phyloP scores from a whole-genome alignment of 92 coral and sea anemone species.

The Nematostella vectensis region DNA sequence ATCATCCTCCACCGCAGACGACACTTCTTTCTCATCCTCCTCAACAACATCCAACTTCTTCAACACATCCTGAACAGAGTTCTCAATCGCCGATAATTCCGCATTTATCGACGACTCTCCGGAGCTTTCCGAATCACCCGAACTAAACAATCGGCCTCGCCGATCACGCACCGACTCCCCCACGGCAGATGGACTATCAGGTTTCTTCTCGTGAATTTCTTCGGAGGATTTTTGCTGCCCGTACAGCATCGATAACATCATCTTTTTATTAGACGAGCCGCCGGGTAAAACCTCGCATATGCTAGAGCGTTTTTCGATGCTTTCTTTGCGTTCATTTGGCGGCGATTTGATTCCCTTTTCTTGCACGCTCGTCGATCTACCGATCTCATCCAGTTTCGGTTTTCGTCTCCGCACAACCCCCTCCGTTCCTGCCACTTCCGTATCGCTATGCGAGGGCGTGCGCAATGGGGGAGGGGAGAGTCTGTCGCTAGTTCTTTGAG shows the following conservation, averaged over 20 bases:
- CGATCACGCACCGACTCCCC: constrained; percentile 57
- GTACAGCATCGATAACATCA: constrained; percentile 83
- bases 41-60: constrained; percentile 57
- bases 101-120: constrained; percentile 17
- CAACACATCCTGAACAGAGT: constrained; percentile 48
- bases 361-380: constrained; percentile 6
- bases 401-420: constrained; percentile 7
- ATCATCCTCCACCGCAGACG: constrained; percentile 39
- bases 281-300: constrained; percentile 76
- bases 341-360: constrained; percentile 26
- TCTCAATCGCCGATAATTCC: constrained; percentile 31
- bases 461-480: not conserved
- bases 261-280: constrained; percentile 58
- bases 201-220: constrained; percentile 52
- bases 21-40: constrained; percentile 37
- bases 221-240: constrained; percentile 78
- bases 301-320: constrained; percentile 46
- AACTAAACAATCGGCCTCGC: constrained; percentile 35
- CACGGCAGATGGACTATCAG: constrained; percentile 11
- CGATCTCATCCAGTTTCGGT: constrained; percentile 26
- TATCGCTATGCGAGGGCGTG: not conserved
- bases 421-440: constrained; percentile 12
- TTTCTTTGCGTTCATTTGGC: constrained; percentile 24
- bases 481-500: not conserved
- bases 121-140: constrained; percentile 28